Conservation (phyloP, 2,797 vertebrate species). For the Falco peregrinus region DNA sequence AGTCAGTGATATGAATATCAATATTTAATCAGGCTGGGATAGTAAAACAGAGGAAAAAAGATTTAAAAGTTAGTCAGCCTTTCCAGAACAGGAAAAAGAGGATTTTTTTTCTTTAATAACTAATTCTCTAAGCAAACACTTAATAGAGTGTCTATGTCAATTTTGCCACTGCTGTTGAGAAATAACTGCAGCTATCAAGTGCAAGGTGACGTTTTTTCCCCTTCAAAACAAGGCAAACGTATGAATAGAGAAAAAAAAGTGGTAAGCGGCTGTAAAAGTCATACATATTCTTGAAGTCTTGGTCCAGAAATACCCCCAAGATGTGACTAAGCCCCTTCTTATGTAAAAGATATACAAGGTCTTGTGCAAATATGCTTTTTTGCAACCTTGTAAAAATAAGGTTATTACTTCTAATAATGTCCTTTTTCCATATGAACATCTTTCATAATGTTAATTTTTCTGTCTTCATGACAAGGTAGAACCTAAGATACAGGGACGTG, state of each 20-base stretch:
- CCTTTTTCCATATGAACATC: not conserved
- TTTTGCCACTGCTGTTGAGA: not conserved
- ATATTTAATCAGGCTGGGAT: not conserved
- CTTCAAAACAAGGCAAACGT: not conserved
- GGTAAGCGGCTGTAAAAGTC: not conserved
- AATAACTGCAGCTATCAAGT: not conserved
- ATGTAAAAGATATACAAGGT: not conserved
- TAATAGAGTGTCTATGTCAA: not conserved
- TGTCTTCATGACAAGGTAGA: not conserved
- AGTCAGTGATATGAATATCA: not conserved
- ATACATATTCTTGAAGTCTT: not conserved
- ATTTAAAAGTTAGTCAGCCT: not conserved
- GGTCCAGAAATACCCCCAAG: not conserved
- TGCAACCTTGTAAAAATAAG: not conserved
- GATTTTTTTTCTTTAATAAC: not conserved
- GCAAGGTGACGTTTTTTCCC: not conserved
- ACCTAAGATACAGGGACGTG: not conserved
- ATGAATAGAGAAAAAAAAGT: not conserved
- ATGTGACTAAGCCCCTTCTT: not conserved
- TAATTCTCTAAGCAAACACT: not conserved
- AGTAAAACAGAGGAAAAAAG: not conserved
- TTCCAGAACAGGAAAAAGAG: not conserved
- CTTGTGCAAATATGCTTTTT: not conserved
- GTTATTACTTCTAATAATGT: not conserved
- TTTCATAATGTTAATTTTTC: not conserved